A percentile compares a stretch with the other conserved stretches of the same genome.
These are phyloP conservation scores for Tineola bisselliella DNA, from an alignment of 2,888 invertebrate genomes.

Conservation along the genomic window DNA sequence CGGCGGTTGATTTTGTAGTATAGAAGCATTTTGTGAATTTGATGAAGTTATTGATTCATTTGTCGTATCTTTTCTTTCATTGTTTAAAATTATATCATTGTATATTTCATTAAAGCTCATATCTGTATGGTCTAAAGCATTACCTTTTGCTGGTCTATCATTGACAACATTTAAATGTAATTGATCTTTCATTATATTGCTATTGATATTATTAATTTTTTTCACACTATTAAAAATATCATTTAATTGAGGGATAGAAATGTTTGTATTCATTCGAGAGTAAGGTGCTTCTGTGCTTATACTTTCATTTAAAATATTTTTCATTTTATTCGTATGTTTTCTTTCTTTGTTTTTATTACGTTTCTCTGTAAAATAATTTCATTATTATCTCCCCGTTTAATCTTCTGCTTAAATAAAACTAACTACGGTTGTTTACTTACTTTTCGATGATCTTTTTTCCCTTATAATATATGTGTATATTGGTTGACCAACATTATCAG, in stretches of 20 bases:
- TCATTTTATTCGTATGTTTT: not conserved
- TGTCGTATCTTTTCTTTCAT: not conserved
- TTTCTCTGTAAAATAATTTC: not conserved
- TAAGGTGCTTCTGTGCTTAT: not conserved
- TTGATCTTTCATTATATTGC: no score
- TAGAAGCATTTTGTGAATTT: not conserved
- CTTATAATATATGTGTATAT: slow-evolving; percentile 34
- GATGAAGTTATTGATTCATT: not conserved
- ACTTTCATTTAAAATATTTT: not conserved
- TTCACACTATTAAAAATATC: not conserved
- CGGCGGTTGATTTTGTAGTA: not conserved
- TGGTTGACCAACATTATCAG: slow-evolving; percentile 28
- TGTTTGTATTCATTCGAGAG: not conserved
- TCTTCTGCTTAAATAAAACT: not conserved
- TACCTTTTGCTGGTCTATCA: not conserved
- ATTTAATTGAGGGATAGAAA: not conserved
- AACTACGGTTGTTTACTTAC: slow-evolving; percentile 29
- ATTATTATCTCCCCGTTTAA: not conserved
- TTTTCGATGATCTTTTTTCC: slow-evolving; percentile 30
- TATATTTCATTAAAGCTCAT: not conserved
- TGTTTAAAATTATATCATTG: not conserved
- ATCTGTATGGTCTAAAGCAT: not conserved
- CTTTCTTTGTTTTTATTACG: slow-evolving; percentile 20
- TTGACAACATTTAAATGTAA: not conserved
- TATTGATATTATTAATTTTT: no score